Base-by-base conservation (phyloP, 1,140 invertebrate genomes). In the Heliconius congener region DNA sequence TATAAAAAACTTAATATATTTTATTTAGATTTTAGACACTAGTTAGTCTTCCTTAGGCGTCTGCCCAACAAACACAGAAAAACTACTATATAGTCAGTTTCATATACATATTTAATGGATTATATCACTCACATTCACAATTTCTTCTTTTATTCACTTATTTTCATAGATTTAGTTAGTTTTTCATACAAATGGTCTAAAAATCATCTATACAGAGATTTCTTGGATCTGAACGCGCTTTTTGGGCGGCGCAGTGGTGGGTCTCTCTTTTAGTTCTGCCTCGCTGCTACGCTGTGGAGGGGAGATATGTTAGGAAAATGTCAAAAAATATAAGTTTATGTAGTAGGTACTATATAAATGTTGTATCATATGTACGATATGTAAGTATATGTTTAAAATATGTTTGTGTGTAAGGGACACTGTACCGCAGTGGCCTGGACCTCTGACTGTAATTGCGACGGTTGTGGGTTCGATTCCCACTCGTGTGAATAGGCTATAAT, bases 261-360 rank as follows among this genome's bases (percentile, higher is more conserved):
- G 86, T 73, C 88, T 86, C 88, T 89, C 91, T 81, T 87, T 91
- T 82, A 89, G 79, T 76, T 91, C 91, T 83, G 87, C 87, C 84
- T 92, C 92, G 91, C 92, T 90, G 91, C 92, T 93, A 87, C 92
- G 92, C 92, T 94, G 92, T 94, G 91, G 87, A 93, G 89, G 88
- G 83, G 87, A 52, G 73, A 74, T 82, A 90, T 89, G 86, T 92
- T 93, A 89, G 75, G 86, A 83, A 73, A 76, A 71, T 81, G 66
- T 16, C 30, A 76, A 30, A 46, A 42, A 11, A 57, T n/a, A 55
- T 3, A 57, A 57, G 23, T 1, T 23, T 23, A 23, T 23, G 23
- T 23, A 23, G n/a, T 52, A 16, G 0, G 0, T 19, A 19, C 50
- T 19, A 52, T 2, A 52, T 52, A 52, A 46, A 46, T 4, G 42